Evolutionary conservation across 2,888 invertebrate genomes (phyloP).

Genomic region (Chymomyza amoena): DNA sequence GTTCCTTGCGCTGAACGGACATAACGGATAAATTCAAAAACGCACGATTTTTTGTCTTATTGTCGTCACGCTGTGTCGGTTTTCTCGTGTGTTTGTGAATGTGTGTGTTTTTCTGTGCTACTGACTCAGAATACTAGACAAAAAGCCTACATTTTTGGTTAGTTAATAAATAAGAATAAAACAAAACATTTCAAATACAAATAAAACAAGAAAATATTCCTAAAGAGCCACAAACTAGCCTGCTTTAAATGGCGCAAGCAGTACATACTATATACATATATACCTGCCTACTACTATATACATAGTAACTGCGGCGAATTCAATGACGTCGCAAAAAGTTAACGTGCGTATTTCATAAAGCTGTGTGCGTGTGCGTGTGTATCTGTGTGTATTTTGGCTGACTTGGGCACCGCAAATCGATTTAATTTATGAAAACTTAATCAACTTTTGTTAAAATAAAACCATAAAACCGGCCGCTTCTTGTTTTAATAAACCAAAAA

Average conservation of each 20-base stretch:
- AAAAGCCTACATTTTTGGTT: not conserved
- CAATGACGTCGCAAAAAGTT: slow-evolving; percentile 70
- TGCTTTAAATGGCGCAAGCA: not conserved
- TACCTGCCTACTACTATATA: not conserved
- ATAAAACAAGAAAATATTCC: not conserved
- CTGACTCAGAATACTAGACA: slow-evolving; percentile 33
- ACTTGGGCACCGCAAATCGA: slow-evolving; percentile 54
- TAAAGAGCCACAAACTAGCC: no score
- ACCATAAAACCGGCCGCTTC: slow-evolving; percentile 26
- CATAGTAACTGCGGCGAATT: slow-evolving; percentile 63
- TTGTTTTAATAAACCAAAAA: slow-evolving; percentile 26
- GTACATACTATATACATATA: not conserved
- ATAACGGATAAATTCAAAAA: slow-evolving; percentile 9
- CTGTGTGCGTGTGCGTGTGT: slow-evolving; percentile 13
- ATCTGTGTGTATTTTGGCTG: slow-evolving; percentile 24
- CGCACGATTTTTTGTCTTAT: slow-evolving; percentile 13
- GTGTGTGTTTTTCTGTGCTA: slow-evolving; percentile 23
- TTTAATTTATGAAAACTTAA: slow-evolving; percentile 41
- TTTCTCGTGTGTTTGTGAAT: slow-evolving; percentile 10
- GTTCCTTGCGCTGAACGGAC: slow-evolving; percentile 63
- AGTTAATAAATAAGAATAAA: not conserved
- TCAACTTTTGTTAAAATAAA: slow-evolving; percentile 13
- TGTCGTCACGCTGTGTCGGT: slow-evolving; percentile 13
- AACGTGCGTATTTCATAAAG: slow-evolving; percentile 42
- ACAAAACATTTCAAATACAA: not conserved